phyloP scores from a whole-genome alignment of 2,888 invertebrate genomes.

The Coelinius sp. region DNA sequence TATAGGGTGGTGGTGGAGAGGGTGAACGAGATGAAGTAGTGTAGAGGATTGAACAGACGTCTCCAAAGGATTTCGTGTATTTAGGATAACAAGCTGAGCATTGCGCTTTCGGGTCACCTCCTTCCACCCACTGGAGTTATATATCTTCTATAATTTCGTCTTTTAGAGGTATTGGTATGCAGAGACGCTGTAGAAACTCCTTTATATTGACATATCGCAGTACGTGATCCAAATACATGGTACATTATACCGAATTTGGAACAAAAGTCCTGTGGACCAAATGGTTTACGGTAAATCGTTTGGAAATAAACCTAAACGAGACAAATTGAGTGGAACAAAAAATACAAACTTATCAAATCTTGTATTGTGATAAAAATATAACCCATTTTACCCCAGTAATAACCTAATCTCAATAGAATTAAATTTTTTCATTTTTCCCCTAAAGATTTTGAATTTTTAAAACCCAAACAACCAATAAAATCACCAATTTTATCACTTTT shows the following conservation, averaged over 20 bases:
- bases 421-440: neutral
- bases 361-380: constrained; percentile 9
- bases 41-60: constrained; percentile 53
- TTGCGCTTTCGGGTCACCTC: constrained; percentile 34
- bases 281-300: constrained; percentile 57
- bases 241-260: constrained; percentile 69
- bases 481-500: neutral
- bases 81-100: constrained; percentile 70
- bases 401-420: neutral
- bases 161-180: constrained; percentile 63
- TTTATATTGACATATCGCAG: constrained; percentile 71
- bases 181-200: constrained; percentile 65
- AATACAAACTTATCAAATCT: constrained; percentile 43
- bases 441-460: neutral
- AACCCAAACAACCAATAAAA: neutral
- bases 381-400: neutral
- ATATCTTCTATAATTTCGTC: constrained; percentile 31
- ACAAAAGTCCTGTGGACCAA: constrained; percentile 55
- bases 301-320: constrained; percentile 54
- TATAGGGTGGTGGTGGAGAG: constrained; percentile 37
- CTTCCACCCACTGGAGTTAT: constrained; percentile 3
- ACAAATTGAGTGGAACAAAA: constrained; percentile 64
- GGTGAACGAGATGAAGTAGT: constrained; percentile 20
- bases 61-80: constrained; percentile 70
- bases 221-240: constrained; percentile 71